Evolutionary conservation across 30 jellyfish, hydroid and myxozoan genomes (phyloP).

Genomic region (Aurelia aurita): DNA sequence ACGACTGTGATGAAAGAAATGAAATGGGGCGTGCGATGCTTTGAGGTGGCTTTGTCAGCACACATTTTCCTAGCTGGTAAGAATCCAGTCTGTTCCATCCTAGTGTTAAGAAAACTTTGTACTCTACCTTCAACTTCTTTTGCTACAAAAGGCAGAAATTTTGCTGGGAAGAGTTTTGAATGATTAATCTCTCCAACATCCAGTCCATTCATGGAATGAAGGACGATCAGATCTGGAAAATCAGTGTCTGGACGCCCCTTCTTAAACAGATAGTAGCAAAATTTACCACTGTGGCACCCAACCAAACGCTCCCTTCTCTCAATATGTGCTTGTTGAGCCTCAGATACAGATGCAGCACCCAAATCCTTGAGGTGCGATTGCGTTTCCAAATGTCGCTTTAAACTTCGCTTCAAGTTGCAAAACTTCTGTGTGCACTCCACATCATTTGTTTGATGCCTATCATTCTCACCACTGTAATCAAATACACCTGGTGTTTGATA

Average conservation of each 20-base stretch:
- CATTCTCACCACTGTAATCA: background rate
- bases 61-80: slow-evolving; percentile 8
- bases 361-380: background rate
- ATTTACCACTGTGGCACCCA: slow-evolving; percentile 4
- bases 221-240: background rate
- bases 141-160: slow-evolving; percentile 22
- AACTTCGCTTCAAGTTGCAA: background rate
- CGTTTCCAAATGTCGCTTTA: background rate
- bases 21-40: slow-evolving; percentile 41
- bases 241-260: slow-evolving; percentile 17
- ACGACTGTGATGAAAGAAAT: slow-evolving; percentile 17
- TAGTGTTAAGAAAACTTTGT: background rate
- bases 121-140: background rate
- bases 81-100: slow-evolving; percentile 36
- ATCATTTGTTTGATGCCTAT: background rate
- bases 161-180: background rate
- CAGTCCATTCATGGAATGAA: background rate
- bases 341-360: background rate
- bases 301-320: background rate
- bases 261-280: slow-evolving; percentile 3
- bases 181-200: slow-evolving; percentile 41
- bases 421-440: background rate
- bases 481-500: background rate
- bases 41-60: slow-evolving; percentile 41
- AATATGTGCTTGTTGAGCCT: background rate